A percentile compares a stretch with the other conserved stretches of the same genome.
phyloP scores from a whole-genome alignment of 1,140 invertebrate genomes.

The Polyergus mexicanus region DNA sequence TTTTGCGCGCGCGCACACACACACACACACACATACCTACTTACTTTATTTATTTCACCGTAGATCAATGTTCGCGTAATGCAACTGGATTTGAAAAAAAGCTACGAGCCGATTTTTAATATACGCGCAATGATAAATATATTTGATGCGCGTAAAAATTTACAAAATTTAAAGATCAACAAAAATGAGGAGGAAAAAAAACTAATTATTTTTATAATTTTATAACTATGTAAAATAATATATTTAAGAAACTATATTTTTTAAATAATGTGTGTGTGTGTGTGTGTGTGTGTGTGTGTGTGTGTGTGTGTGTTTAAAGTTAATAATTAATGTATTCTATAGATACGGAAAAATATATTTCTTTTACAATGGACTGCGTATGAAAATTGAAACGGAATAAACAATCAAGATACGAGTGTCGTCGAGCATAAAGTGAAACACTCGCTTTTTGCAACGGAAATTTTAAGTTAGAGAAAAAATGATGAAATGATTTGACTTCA shows the following conservation, averaged over 20 bases:
- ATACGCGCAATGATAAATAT: too few species aligned
- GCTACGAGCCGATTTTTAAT: too few species aligned
- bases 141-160: too few species aligned
- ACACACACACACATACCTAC: too few species aligned
- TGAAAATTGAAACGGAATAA: too few species aligned
- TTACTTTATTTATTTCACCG: not conserved
- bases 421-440: not conserved
- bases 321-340: not conserved
- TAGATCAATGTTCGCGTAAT: not conserved
- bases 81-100: not conserved
- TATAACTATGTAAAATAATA: not conserved
- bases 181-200: not conserved
- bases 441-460: slow-evolving; percentile 58
- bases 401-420: not conserved
- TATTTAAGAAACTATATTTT: not conserved
- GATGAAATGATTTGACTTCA: slow-evolving; percentile 61
- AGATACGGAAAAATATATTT: not conserved
- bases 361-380: too few species aligned
- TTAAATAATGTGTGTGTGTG: too few species aligned
- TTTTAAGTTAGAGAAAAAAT: not conserved
- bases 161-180: too few species aligned
- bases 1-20: too few species aligned
- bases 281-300: too few species aligned
- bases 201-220: not conserved
- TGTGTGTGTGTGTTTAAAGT: too few species aligned